Conservation (phyloP, 2,797 vertebrate genomes). For the Tamandua tetradactyla region DNA sequence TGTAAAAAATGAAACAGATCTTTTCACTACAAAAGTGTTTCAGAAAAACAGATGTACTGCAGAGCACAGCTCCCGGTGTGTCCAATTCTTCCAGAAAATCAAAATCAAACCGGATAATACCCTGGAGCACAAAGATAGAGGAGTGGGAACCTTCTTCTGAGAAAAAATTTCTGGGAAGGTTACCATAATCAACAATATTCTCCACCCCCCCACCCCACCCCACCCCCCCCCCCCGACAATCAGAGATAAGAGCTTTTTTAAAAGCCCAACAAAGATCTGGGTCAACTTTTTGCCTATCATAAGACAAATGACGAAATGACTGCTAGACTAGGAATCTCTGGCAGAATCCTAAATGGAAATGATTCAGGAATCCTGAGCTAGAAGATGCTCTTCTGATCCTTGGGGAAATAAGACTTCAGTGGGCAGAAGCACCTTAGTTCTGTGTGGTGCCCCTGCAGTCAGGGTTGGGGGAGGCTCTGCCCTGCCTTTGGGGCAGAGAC, state of each 20-base stretch:
- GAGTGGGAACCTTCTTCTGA: slow-evolving; percentile 22
- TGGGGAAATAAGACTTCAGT: neutral
- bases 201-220: too few relatives aligned
- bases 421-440: neutral
- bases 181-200: neutral
- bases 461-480: neutral
- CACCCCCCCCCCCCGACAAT: too few relatives aligned
- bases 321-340: neutral
- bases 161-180: neutral
- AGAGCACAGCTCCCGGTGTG: neutral
- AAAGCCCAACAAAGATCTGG: neutral
- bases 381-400: neutral
- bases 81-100: slow-evolving; percentile 1
- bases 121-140: neutral
- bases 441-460: neutral
- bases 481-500: neutral
- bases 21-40: slow-evolving; percentile 52
- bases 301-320: neutral
- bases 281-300: neutral
- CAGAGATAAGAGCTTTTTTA: neutral
- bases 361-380: neutral
- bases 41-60: neutral
- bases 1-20: neutral
- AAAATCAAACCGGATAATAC: neutral
- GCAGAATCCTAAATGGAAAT: neutral